These are phyloP conservation scores for Tachina grossa DNA, from an alignment of 2,888 invertebrate genomes.

Conservation along the genomic window DNA sequence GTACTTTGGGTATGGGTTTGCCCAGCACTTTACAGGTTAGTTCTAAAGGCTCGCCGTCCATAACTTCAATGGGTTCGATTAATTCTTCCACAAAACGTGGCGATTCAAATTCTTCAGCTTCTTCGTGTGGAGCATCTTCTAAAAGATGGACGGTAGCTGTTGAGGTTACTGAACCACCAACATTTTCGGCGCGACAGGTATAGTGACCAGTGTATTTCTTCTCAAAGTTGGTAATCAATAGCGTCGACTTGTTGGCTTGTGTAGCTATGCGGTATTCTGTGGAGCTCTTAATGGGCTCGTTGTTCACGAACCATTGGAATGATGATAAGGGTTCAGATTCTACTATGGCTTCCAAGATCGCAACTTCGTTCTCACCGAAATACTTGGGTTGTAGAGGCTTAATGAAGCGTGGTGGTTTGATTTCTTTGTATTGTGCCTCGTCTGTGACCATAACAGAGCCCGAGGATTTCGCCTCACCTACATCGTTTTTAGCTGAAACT, in stretches of 20 bases:
- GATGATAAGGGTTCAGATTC: slow-evolving; percentile 90
- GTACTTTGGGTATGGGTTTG: slow-evolving; percentile 90
- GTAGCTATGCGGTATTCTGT: slow-evolving; percentile 89
- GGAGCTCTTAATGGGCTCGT: slow-evolving; percentile 88
- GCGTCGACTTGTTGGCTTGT: slow-evolving; percentile 89
- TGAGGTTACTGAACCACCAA: slow-evolving; percentile 93
- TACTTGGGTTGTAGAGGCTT: slow-evolving; percentile 88
- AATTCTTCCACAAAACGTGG: slow-evolving; percentile 91
- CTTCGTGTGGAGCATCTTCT: slow-evolving; percentile 84
- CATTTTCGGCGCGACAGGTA: slow-evolving; percentile 95
- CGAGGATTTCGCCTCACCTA: slow-evolving; percentile 90
- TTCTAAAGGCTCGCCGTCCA: slow-evolving; percentile 94
- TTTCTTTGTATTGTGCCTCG: slow-evolving; percentile 85
- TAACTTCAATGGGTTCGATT: slow-evolving; percentile 87
- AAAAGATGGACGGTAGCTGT: slow-evolving; percentile 88
- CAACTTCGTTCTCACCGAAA: slow-evolving; percentile 89
- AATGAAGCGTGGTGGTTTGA: slow-evolving; percentile 89
- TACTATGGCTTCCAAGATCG: slow-evolving; percentile 90
- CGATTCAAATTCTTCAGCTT: slow-evolving; percentile 86
- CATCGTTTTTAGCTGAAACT: slow-evolving; percentile 90
- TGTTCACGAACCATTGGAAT: slow-evolving; percentile 93
- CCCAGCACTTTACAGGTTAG: slow-evolving; percentile 89
- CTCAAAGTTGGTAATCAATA: slow-evolving; percentile 89
- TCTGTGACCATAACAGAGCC: slow-evolving; percentile 90
- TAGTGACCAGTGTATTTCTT: slow-evolving; percentile 89